A percentile compares a stretch with the other conserved stretches of the same genome.
These are phyloP conservation scores for Yasuhikotakia modesta DNA, from an alignment of 2,797 vertebrate genomes.

Conservation along the genomic window DNA sequence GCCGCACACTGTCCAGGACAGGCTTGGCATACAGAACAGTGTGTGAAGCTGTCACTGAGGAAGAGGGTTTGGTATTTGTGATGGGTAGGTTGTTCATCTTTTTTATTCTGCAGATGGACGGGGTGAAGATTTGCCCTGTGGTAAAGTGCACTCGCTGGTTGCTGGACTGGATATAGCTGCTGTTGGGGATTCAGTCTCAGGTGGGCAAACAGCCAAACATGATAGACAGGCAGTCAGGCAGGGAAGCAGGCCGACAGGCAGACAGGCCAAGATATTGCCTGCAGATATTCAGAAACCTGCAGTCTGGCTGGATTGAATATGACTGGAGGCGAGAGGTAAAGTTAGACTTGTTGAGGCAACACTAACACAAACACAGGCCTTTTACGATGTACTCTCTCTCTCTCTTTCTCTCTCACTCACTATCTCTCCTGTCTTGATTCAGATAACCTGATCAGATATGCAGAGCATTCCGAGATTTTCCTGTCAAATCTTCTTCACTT, in stretches of 20 bases:
- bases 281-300: conserved; percentile 76
- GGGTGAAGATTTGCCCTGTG: conserved; percentile 73
- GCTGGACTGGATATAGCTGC: conserved; percentile 18
- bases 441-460: conserved; percentile 35
- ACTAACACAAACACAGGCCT: neutral
- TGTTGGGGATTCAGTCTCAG: conserved; percentile 20
- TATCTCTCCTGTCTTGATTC: neutral
- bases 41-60: conserved; percentile 16
- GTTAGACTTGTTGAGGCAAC: conserved; percentile 60
- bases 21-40: conserved; percentile 8
- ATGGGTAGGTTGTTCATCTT: conserved; percentile 71
- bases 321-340: conserved; percentile 72
- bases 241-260: conserved; percentile 58
- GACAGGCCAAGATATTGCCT: conserved; percentile 74
- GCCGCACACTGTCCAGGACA: conserved; percentile 10
- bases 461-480: conserved; percentile 7
- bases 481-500: neutral
- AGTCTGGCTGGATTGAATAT: conserved; percentile 79
- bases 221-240: conserved; percentile 48
- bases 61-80: conserved; percentile 45
- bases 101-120: conserved; percentile 77
- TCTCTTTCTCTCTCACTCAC: conserved; percentile 2
- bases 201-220: conserved; percentile 31
- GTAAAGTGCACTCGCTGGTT: conserved; percentile 71
- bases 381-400: conserved; percentile 8